phyloP scores from a whole-genome alignment of 2,797 vertebrate genomes.

The Pogoniulus pusillus region DNA sequence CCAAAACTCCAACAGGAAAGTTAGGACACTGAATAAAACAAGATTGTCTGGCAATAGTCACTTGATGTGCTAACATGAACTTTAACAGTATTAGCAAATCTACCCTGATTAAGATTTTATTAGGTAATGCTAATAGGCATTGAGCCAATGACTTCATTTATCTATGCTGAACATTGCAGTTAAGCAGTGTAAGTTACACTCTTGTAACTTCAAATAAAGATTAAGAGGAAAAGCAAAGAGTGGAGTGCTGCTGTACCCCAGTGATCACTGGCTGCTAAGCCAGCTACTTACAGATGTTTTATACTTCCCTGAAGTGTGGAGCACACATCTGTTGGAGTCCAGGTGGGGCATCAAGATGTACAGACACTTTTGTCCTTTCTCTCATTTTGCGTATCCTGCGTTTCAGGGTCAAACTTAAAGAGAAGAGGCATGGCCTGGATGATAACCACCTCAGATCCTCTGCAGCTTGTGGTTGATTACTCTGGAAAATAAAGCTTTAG shows the following conservation, averaged over 20 bases:
- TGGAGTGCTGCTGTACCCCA: not conserved
- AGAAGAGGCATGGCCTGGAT: not conserved
- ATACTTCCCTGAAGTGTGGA: not conserved
- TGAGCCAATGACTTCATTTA: constrained; percentile 4
- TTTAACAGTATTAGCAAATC: not conserved
- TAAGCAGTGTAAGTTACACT: not conserved
- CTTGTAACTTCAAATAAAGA: not conserved
- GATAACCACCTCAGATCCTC: not conserved
- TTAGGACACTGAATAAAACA: not conserved
- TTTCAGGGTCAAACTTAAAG: not conserved
- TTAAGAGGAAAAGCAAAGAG: not conserved
- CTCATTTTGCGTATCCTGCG: not conserved
- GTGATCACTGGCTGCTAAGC: not conserved
- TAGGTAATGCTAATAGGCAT: not conserved
- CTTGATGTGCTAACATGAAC: not conserved
- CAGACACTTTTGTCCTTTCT: not conserved
- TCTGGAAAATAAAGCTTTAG: not conserved
- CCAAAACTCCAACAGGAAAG: not conserved
- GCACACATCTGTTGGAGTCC: not conserved
- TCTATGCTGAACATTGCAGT: not conserved
- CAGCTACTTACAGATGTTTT: not conserved
- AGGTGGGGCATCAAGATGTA: not conserved
- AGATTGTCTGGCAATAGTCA: not conserved
- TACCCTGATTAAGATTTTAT: constrained; percentile 22
- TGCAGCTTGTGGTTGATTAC: not conserved